Conservation (phyloP, 2,888 invertebrate genomes). For the Geophilus truncorum region DNA sequence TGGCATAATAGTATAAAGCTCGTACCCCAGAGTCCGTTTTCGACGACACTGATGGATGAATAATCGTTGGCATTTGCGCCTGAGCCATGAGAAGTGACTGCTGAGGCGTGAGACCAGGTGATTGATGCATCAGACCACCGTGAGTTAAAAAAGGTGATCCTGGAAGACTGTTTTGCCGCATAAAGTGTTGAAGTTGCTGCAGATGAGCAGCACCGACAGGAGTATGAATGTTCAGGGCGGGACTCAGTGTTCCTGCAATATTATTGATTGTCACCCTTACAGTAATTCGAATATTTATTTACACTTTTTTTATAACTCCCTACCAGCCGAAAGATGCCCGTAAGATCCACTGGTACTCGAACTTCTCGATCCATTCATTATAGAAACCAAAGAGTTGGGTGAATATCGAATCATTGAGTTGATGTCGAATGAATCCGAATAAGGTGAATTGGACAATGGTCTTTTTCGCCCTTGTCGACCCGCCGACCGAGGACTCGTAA, state of each 20-base stretch:
- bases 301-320: slow-evolving; percentile 36
- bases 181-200: slow-evolving; percentile 71
- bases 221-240: slow-evolving; percentile 60
- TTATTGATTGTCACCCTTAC: neutral
- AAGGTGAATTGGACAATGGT: slow-evolving; percentile 83
- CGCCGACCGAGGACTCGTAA: slow-evolving; percentile 63
- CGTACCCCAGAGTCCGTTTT: slow-evolving; percentile 36
- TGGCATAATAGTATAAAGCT: too few species aligned
- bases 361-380: slow-evolving; percentile 76
- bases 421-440: slow-evolving; percentile 91
- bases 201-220: slow-evolving; percentile 55
- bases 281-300: too few species aligned
- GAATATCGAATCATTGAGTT: slow-evolving; percentile 94
- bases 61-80: slow-evolving; percentile 33
- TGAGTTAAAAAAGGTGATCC: slow-evolving; percentile 39
- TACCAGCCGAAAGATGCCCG: slow-evolving; percentile 91
- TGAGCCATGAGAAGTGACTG: slow-evolving; percentile 39
- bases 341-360: slow-evolving; percentile 91
- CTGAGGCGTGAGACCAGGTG: slow-evolving; percentile 41
- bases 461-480: slow-evolving; percentile 74
- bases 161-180: slow-evolving; percentile 54
- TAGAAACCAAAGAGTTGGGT: slow-evolving; percentile 79
- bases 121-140: slow-evolving; percentile 38
- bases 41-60: slow-evolving; percentile 34
- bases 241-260: slow-evolving; percentile 67